Base-by-base conservation (phyloP, 2,113 vertebrate species). In the Parus major region DNA sequence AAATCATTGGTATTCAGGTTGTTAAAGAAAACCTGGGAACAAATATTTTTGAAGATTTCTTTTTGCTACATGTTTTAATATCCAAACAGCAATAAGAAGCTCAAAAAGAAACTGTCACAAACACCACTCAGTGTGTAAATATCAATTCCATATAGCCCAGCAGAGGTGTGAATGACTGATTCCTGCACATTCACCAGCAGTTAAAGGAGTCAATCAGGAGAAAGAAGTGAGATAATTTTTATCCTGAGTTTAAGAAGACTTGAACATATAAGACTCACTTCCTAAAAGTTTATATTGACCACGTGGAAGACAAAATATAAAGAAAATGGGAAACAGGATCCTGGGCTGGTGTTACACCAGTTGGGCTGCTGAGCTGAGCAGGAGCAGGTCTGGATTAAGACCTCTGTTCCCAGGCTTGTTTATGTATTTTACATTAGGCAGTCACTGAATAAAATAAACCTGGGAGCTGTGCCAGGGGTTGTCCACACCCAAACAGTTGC, bases 321-420 rank as follows among this genome's bases (percentile, higher is more conserved):
- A 83, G 63, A 66, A 84, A 95, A 50, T 12, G 14, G 28, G 29
- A 86, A 91, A 90, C 0, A 1, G 55, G 39, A 61, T 10, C 55
- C 52, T 81, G 47, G 39, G 8, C 9, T 72, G 41, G 5, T 65
- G 16, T 56, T 64, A 11, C 0, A 82, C 33, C 41, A 39, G 9
- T 25, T 29, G 52, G 31, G 25, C n/a, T 39, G 56, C 57, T 3
- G 23, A 66, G 29, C 52, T 56, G 75, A 80, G 82, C 50, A 72
- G 88, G 15, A 88, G n/a, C 28, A 27, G 55, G n/a, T 72, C 90
- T 82, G 76, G 50, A 90, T 86, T 90, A 50, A 2, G 23, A 73
- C 85, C 85, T 92, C 59, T 63, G 46, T 96, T 93, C 88, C 75
- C 88, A 93, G 66, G 55, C 63, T 90, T 93, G 63, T 77, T 95